Evolutionary conservation across 2,888 invertebrate genomes (phyloP), one percentile per base, ranked within the genome.

Genomic region (Parnassius mnemosyne): DNA sequence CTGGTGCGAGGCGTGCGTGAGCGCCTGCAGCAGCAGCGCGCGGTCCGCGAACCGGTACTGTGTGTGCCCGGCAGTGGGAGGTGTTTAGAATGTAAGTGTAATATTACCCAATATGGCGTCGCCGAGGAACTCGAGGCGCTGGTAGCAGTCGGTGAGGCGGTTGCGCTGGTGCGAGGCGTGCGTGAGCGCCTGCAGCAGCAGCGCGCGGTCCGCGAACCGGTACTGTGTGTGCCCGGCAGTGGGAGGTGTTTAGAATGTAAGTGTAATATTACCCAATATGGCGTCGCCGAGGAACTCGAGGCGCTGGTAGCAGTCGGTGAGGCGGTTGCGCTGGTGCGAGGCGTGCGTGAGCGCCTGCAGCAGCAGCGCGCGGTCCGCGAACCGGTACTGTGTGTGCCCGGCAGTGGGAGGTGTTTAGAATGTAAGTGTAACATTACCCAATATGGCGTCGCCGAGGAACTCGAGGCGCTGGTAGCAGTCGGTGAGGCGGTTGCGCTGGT

Each of bases 231-330:
- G 16, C 1, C 1, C 2, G 20, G 1, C 2, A 20, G 20, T 20
- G 20, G 20, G 20, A 20, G 2, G 20, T 20, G 20, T 20, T 20
- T 1, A 20, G 20, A 3, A 34, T 34, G 7, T 7, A 34, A 7
- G 0, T 34, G 34, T 1, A 34, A 34, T 7, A 34, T 75, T 42
- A 90, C 92, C 95, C 49, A 97, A 84, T 60, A 98, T 97, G 25
- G 98, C 98, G 87, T 99, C 98, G 1, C 98, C 98, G 0, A 99
- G 92, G 89, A 99, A 99, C 87, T 99, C 98, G 16, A 99, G 89
- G 12, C 99, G 93, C 87, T 99, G 98, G 81, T 99, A 99, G 86
- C 99, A 99, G 86, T 99, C 99, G 0, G 99, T 99, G 25, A 99
- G 92, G 2, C 95, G 93, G 87, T 99, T 99, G 57, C 96, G 96